Percentiles rank a stretch among this genome's conserved stretches.
Conservation (phyloP, 35 echinoderm and acorn worm genomes). For the Acanthaster planci region DNA sequence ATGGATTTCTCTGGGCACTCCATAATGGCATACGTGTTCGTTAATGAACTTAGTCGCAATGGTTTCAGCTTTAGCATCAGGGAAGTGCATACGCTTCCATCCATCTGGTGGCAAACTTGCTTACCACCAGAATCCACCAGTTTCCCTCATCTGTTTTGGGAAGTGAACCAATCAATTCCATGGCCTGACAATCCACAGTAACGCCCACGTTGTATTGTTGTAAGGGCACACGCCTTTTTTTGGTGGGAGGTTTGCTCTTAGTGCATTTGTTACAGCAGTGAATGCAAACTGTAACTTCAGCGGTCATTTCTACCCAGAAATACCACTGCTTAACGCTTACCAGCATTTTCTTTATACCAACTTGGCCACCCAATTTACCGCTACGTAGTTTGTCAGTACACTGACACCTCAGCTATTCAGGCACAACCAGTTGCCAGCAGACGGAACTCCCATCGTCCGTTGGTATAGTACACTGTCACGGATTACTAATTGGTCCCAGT, state of each 20-base stretch:
- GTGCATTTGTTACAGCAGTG: not conserved
- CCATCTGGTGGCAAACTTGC: constrained; percentile 32
- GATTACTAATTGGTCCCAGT: not conserved
- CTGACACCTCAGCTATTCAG: not conserved
- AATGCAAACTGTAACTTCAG: not conserved
- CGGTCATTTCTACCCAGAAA: not conserved
- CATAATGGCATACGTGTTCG: no score
- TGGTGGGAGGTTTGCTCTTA: not conserved
- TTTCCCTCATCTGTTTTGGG: no score
- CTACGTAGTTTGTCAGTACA: not conserved
- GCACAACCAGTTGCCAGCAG: not conserved
- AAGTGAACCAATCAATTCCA: no score
- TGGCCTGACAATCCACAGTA: no score
- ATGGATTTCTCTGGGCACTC: constrained; percentile 48
- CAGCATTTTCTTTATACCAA: not conserved
- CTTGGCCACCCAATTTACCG: not conserved
- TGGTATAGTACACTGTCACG: not conserved
- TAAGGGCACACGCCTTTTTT: not conserved
- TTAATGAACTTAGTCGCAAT: constrained; percentile 36
- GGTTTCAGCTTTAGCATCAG: constrained; percentile 14
- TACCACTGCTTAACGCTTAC: not conserved
- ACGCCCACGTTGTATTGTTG: not conserved
- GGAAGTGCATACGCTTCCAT: constrained; percentile 28
- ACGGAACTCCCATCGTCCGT: not conserved
- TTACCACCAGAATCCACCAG: no score